A percentile compares a stretch with the other conserved stretches of the same genome.
Evolutionary conservation across 1,140 invertebrate genomes (phyloP).

Genomic region (Lasaia peninsularis): DNA sequence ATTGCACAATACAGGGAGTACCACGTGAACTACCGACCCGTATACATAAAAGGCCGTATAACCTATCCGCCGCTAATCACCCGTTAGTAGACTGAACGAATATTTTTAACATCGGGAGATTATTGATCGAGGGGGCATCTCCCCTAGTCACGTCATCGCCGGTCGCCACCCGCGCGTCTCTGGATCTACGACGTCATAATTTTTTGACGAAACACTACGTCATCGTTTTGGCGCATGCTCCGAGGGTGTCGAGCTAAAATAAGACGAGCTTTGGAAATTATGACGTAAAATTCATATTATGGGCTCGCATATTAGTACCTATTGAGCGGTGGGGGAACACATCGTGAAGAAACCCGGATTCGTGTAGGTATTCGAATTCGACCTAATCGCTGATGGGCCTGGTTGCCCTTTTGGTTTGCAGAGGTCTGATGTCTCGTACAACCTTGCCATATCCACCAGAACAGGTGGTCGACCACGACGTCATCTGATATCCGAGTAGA

Average conservation of each 20-base stretch:
- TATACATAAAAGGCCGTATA: slow-evolving; percentile 54
- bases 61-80: slow-evolving; percentile 51
- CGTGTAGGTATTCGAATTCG: too few relatives aligned
- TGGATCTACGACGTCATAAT: slow-evolving; percentile 45
- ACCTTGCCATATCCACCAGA: too few relatives aligned
- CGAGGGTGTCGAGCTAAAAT: neutral
- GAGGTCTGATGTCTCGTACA: too few relatives aligned
- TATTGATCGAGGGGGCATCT: slow-evolving; percentile 44
- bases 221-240: slow-evolving; percentile 56
- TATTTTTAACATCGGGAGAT: slow-evolving; percentile 41
- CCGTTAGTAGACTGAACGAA: slow-evolving; percentile 49
- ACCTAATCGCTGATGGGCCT: too few relatives aligned
- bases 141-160: slow-evolving; percentile 48
- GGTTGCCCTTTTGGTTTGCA: too few relatives aligned
- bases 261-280: slow-evolving; percentile 3
- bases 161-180: slow-evolving; percentile 31
- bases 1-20: slow-evolving; percentile 35
- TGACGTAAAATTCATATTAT: slow-evolving; percentile 14
- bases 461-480: too few relatives aligned
- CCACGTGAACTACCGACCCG: slow-evolving; percentile 63
- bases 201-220: slow-evolving; percentile 46
- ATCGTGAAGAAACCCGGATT: too few relatives aligned
- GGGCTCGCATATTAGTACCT: neutral
- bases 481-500: too few relatives aligned
- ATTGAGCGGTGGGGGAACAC: too few relatives aligned